Evolutionary conservation across 2,113 vertebrate species (phyloP).

Genomic region (Apistogramma diplotaenia): DNA sequence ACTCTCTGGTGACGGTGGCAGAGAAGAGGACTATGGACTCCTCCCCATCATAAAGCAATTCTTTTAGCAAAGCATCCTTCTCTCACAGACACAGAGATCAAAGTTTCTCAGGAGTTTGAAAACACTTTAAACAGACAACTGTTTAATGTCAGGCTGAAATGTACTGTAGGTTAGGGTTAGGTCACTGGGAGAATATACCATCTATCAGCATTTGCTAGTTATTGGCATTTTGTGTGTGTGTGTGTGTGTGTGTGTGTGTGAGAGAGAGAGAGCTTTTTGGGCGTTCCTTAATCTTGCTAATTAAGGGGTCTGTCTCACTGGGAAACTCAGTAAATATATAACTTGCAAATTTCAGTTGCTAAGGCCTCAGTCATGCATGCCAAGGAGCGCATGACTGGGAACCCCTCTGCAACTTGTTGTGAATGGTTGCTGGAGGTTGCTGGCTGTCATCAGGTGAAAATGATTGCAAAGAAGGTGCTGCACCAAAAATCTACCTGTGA

Average conservation of each 20-base stretch:
- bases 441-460: background rate
- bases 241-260: no score
- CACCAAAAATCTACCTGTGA: background rate
- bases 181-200: background rate
- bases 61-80: background rate
- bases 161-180: background rate
- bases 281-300: no score
- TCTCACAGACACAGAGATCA: background rate
- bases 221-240: background rate
- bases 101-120: background rate
- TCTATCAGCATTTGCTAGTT: background rate
- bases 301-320: background rate
- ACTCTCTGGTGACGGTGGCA: no score
- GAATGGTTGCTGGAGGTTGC: background rate
- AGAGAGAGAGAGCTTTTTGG: no score
- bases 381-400: no score
- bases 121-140: background rate
- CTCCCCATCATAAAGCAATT: background rate
- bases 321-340: background rate
- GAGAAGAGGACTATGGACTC: no score
- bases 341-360: background rate
- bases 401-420: background rate
- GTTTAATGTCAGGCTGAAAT: background rate
- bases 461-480: background rate
- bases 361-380: background rate